Evolutionary conservation across 2,797 vertebrate species (phyloP).

Genomic region (Aulostomus chinensis): DNA sequence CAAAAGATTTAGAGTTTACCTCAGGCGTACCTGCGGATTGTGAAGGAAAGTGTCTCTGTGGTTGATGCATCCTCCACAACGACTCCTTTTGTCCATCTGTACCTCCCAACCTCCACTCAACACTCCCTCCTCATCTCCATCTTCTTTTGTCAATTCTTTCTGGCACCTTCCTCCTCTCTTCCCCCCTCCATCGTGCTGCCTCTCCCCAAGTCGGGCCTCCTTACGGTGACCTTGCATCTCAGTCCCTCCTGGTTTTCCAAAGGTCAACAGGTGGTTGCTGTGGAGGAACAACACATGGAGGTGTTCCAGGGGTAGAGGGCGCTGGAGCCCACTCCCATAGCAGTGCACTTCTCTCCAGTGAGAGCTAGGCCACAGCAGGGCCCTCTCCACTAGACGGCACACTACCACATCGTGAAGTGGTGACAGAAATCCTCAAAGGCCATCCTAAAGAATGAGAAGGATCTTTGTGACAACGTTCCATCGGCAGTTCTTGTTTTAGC

Average conservation of each 20-base stretch:
- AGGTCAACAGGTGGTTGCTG: constrained; percentile 9
- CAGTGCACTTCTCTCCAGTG: constrained; percentile 77
- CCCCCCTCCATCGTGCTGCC: constrained; percentile 37
- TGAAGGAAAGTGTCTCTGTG: constrained; percentile 83
- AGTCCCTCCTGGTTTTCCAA: constrained; percentile 19
- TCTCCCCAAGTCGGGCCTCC: constrained; percentile 67
- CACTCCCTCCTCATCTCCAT: constrained; percentile 5
- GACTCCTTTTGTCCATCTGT: constrained; percentile 75
- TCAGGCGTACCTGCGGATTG: constrained; percentile 81
- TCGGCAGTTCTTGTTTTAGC: too few species aligned
- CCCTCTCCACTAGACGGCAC: constrained; percentile 77
- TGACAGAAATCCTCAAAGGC: constrained; percentile 83
- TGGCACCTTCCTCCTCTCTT: constrained; percentile 7
- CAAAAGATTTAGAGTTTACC: not conserved
- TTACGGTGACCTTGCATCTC: constrained; percentile 60
- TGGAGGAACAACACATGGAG: not conserved
- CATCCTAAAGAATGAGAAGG: constrained; percentile 72
- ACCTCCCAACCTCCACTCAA: constrained; percentile 44
- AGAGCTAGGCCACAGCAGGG: constrained; percentile 73
- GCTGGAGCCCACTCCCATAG: constrained; percentile 73
- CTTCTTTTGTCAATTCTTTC: constrained; percentile 7
- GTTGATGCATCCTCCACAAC: constrained; percentile 86
- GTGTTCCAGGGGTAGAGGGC: constrained; percentile 16
- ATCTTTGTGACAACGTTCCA: too few species aligned
- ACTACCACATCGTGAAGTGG: constrained; percentile 85